Base-by-base conservation (phyloP, 2,888 invertebrate species). In the Oxycera nigricornis region DNA sequence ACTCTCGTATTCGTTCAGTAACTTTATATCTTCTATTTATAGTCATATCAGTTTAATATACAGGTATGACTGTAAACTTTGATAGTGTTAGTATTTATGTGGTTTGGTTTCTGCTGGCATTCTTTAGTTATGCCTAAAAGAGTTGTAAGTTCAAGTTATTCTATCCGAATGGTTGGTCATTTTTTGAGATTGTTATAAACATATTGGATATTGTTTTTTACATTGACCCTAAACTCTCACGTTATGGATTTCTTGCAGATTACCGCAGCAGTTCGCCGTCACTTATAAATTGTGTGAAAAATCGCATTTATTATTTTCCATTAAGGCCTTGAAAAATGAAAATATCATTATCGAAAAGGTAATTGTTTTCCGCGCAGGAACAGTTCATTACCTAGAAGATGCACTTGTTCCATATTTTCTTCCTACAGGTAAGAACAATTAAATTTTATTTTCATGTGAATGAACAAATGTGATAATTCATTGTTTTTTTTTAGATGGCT, bases 291-390 rank as follows among this genome's bases (percentile, higher is more conserved):
- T 80, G 1, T 83, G 84, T 52, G 79, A 80, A 52, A 79, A 82
- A 14, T 82, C 82, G 2, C 83, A 83, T 78, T 81, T 61, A 81
- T 83, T 78, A 80, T 84, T 84, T 73, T 81, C 80, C n/a, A 76
- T 84, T 52, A 78, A 79, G 61, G 80, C 82, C 0, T 14, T 61
- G 0, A 31, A 74, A 0, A 73, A 55, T 55, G 7, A n/a, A 14
- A 75, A 82, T 75, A 41, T 84, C 55, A 46, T 81, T 2, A 80
- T 84, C 50, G 81, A 83, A 31, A 83, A 82, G 77, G 80, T 84
- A 35, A 81, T 83, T 1, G 80, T 84, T 70, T 81, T 84, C 22
- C 81, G 82, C 77, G 79, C 81, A 2, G 79, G 80, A 9, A 79
- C 80, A 22, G 81, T 83, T 73, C 80, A 80, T 46, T 83, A 83